Evolutionary conservation across 2,113 vertebrate species (phyloP).

Genomic region (Athene cunicularia): DNA sequence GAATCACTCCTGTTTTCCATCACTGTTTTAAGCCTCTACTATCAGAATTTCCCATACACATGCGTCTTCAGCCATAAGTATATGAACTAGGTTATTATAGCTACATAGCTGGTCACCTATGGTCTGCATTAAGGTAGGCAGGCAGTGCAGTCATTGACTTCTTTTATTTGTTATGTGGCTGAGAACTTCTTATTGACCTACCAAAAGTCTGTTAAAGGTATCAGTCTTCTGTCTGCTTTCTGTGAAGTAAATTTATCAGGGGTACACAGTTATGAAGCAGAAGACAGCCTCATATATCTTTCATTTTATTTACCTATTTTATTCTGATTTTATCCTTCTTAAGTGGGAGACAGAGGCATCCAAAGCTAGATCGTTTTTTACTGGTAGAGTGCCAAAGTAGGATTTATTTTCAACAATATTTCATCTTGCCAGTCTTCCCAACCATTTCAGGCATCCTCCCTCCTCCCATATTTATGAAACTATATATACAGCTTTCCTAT

Average conservation of each 20-base stretch:
- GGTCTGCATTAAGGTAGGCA: not conserved
- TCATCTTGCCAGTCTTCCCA: constrained; percentile 41
- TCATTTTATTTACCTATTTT: constrained; percentile 8
- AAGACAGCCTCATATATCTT: not conserved
- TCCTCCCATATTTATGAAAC: not conserved
- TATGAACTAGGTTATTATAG: not conserved
- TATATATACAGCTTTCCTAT: constrained; percentile 37
- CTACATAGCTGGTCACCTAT: not conserved
- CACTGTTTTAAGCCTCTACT: not conserved
- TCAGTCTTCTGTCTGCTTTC: not conserved
- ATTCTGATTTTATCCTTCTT: not conserved
- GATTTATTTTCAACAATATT: constrained; percentile 58
- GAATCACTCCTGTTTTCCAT: not conserved
- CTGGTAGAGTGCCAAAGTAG: constrained; percentile 20
- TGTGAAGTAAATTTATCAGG: not conserved
- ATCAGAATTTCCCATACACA: not conserved
- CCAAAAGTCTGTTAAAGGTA: not conserved
- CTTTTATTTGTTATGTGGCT: not conserved
- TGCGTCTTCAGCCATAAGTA: not conserved
- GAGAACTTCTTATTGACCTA: not conserved
- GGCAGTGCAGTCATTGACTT: not conserved
- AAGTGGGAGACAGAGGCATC: not conserved
- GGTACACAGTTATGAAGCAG: not conserved
- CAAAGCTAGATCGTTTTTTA: not conserved
- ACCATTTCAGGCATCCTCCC: constrained; percentile 11